These are phyloP conservation scores for Simalia tracyae DNA, from an alignment of 2,797 vertebrate genomes.

Conservation along the genomic window DNA sequence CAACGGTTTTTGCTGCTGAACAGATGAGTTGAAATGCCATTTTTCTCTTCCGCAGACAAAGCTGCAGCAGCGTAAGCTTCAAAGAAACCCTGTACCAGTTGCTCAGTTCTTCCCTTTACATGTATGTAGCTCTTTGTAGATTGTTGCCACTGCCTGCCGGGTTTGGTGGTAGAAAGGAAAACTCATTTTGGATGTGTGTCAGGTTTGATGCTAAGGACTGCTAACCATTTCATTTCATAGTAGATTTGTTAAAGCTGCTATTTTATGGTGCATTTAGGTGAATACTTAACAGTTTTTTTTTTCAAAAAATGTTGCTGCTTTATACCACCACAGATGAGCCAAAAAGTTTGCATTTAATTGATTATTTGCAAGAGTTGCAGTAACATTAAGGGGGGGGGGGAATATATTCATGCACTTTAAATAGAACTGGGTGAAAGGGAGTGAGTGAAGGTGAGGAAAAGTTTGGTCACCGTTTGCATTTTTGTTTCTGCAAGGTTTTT, in stretches of 20 bases:
- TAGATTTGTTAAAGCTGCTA: conserved; percentile 76
- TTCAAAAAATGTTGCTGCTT: conserved; percentile 72
- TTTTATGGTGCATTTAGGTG: conserved; percentile 61
- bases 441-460: conserved; percentile 30
- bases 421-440: conserved; percentile 44
- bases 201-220: conserved; percentile 70
- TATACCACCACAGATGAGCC: conserved; percentile 68
- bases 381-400: conserved; percentile 30
- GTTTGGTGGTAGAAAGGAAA: conserved; percentile 62
- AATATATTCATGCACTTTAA: conserved; percentile 77
- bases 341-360: conserved; percentile 69
- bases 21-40: background rate
- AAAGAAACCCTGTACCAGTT: background rate
- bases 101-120: background rate
- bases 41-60: background rate
- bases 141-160: conserved; percentile 68
- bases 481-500: conserved; percentile 46
- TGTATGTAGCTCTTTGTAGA: background rate
- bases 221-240: conserved; percentile 62
- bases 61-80: background rate
- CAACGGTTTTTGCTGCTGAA: background rate
- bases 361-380: conserved; percentile 52
- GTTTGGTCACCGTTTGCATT: background rate
- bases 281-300: conserved; percentile 44
- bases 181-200: conserved; percentile 61